Evolutionary conservation across 2,888 invertebrate species (phyloP).

Genomic region (Caenorhabditis afra): DNA sequence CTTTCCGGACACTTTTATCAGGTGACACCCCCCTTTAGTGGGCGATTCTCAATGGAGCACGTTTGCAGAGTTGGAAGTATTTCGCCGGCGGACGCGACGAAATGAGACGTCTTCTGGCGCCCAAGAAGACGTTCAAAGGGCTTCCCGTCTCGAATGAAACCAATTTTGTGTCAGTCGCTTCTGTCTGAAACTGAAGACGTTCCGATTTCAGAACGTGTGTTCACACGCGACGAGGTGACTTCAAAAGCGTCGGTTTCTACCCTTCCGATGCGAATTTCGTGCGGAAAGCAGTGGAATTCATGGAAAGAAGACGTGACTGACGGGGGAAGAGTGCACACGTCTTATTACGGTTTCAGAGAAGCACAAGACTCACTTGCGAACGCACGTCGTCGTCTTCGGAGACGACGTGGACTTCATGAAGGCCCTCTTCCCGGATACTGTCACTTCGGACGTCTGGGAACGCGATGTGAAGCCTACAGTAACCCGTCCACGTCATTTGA

Average conservation of each 20-base stretch:
- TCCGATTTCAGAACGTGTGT: conserved; percentile 5
- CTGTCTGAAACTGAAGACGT: background rate
- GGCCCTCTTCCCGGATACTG: background rate
- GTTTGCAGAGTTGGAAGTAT: conserved; percentile 23
- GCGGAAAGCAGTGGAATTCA: background rate
- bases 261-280: background rate
- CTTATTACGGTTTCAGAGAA: background rate
- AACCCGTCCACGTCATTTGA: background rate
- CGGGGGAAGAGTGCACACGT: too few species aligned
- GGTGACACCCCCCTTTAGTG: background rate
- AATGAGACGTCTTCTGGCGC: background rate
- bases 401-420: conserved; percentile 3
- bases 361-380: background rate
- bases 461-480: background rate
- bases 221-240: conserved; percentile 2
- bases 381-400: background rate
- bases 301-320: background rate
- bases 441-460: background rate
- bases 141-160: background rate
- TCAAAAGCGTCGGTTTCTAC: background rate
- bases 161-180: background rate
- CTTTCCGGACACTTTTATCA: conserved; percentile 4
- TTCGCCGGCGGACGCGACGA: background rate
- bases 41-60: background rate
- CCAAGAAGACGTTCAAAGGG: background rate